Conservation (phyloP, 2,797 vertebrate genomes). For the Avahi laniger region DNA sequence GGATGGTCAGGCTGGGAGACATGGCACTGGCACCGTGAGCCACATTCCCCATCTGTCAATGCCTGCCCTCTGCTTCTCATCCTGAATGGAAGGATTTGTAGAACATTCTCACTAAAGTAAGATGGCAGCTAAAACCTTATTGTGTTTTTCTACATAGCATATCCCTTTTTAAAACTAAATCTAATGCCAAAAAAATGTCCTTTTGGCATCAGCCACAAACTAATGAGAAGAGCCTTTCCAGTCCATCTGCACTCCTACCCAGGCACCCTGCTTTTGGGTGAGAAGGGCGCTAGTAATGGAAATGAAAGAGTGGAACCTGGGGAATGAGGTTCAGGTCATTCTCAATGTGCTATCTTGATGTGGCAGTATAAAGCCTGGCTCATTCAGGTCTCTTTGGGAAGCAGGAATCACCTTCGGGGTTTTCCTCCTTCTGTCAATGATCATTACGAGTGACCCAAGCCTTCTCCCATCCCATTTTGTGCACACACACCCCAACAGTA, state of each 20-base stretch:
- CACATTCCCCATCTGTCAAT: not conserved
- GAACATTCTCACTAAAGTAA: not conserved
- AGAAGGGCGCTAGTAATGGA: not conserved
- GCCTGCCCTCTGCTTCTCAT: not conserved
- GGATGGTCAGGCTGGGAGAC: not conserved
- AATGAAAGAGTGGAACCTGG: not conserved
- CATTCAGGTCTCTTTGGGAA: not conserved
- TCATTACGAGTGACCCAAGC: not conserved
- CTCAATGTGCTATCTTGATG: not conserved
- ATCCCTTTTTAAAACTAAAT: slow-evolving; percentile 2
- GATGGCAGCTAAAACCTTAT: not conserved
- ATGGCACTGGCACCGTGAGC: not conserved
- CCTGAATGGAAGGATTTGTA: not conserved
- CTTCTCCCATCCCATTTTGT: not conserved
- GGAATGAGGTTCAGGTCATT: not conserved
- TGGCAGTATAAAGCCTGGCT: not conserved
- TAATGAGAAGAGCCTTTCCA: not conserved
- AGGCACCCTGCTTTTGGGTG: not conserved
- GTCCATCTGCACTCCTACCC: not conserved
- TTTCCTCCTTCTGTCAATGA: not conserved
- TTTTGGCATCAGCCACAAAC: not conserved
- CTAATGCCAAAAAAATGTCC: not conserved
- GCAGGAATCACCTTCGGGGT: not conserved
- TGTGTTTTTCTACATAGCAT: not conserved
- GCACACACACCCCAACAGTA: not conserved